Percentiles rank a stretch among this genome's conserved stretches.
These are phyloP conservation scores for Hydrotaea cyrtoneurina DNA, from an alignment of 2,888 invertebrate genomes.

Conservation along the genomic window DNA sequence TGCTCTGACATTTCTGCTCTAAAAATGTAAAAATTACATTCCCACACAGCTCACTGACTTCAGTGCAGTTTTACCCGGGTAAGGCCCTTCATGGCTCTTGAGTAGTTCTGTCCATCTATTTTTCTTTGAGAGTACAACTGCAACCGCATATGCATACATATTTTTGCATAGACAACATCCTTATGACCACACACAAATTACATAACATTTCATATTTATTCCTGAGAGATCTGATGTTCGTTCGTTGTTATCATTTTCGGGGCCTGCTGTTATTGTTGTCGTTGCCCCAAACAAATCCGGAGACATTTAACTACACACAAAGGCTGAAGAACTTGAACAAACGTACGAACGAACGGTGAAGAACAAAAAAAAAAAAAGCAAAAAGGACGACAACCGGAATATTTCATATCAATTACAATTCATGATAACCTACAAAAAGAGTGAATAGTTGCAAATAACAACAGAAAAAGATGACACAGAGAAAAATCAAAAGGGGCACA, in stretches of 20 bases:
- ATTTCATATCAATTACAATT: conserved; percentile 70
- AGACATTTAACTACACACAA: conserved; percentile 35
- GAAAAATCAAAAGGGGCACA: neutral
- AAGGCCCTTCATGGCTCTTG: no score
- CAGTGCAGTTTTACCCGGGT: no score
- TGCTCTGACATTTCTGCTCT: no score
- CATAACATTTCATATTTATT: conserved; percentile 21
- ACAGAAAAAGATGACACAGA: conserved; percentile 11
- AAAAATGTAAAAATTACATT: no score
- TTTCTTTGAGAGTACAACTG: conserved; percentile 1
- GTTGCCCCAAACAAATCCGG: neutral
- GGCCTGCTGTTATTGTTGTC: no score
- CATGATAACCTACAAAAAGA: conserved; percentile 59
- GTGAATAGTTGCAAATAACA: neutral
- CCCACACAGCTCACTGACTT: no score
- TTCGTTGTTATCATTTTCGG: neutral
- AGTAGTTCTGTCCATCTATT: neutral
- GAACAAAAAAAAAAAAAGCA: conserved; percentile 25
- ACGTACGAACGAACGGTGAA: no score
- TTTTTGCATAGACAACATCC: neutral
- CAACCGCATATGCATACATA: neutral
- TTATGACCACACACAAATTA: neutral
- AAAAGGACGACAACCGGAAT: conserved; percentile 47
- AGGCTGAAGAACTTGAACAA: neutral
- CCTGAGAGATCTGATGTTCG: neutral